Conservation (phyloP, 2,113 vertebrate species). For the Petromus typicus region DNA sequence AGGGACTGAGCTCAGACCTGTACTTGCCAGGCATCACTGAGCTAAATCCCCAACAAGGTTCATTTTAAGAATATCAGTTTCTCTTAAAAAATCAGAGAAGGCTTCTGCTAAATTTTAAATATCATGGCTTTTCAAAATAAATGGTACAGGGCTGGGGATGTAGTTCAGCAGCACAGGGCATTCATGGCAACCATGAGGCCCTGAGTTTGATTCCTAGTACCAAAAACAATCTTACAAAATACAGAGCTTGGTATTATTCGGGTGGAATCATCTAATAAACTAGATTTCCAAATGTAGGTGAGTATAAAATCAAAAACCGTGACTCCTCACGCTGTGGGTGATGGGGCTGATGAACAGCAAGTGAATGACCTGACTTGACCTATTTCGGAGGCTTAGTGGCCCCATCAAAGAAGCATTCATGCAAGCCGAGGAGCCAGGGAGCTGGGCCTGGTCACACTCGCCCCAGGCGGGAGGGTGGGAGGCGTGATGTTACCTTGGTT, state of each 20-base stretch:
- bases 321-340: not conserved
- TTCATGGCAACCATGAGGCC: too few relatives aligned
- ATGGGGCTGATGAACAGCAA: constrained; percentile 4
- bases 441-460: not conserved
- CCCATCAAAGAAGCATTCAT: constrained; percentile 68
- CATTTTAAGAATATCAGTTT: not conserved
- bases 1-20: too few relatives aligned
- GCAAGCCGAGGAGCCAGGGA: not conserved
- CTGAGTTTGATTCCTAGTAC: too few relatives aligned
- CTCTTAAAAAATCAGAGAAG: constrained; percentile 25
- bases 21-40: too few relatives aligned
- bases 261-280: not conserved
- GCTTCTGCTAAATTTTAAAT: constrained; percentile 13
- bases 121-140: not conserved
- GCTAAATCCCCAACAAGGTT: not conserved
- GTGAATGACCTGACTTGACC: constrained; percentile 51
- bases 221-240: not conserved
- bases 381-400: constrained; percentile 45
- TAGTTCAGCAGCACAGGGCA: too few relatives aligned
- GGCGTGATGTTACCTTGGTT: constrained; percentile 31
- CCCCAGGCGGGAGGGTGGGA: constrained; percentile 33
- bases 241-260: not conserved
- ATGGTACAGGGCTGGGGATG: too few relatives aligned
- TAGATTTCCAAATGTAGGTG: not conserved
- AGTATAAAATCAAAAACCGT: not conserved